phyloP scores from a whole-genome alignment of 2,797 vertebrate genomes.

The Lagocephalus sceleratus region DNA sequence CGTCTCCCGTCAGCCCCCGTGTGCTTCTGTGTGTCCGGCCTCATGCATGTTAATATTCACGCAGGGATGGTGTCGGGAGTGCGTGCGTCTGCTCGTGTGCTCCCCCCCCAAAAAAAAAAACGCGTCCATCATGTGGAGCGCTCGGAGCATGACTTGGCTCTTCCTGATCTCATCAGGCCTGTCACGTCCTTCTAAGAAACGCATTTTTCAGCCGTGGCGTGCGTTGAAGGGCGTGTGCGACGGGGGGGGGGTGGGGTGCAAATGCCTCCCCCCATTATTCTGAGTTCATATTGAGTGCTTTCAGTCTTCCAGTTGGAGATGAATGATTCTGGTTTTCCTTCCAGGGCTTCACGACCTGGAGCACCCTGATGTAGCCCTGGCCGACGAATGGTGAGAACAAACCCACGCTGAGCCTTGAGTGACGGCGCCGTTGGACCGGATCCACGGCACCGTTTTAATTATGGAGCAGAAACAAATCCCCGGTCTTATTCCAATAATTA shows the following conservation, averaged over 20 bases:
- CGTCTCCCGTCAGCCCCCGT: slow-evolving; percentile 22
- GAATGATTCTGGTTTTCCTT: slow-evolving; percentile 45
- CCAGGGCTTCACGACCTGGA: slow-evolving; percentile 96
- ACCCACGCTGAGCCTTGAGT: neutral
- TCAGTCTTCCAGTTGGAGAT: slow-evolving; percentile 35
- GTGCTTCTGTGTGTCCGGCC: slow-evolving; percentile 39
- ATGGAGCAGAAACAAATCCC: slow-evolving; percentile 1
- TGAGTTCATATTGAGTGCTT: slow-evolving; percentile 39
- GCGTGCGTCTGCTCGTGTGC: slow-evolving; percentile 32
- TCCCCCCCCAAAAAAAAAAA: slow-evolving; percentile 71
- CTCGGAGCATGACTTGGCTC: slow-evolving; percentile 78
- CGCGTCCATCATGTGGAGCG: slow-evolving; percentile 62
- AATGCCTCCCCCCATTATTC: slow-evolving; percentile 47
- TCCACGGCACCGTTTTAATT: slow-evolving; percentile 13
- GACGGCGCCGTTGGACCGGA: neutral
- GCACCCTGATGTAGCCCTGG: slow-evolving; percentile 93
- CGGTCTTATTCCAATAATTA: slow-evolving; percentile 9
- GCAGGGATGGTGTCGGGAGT: slow-evolving; percentile 22
- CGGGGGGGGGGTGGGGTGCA: slow-evolving; percentile 24
- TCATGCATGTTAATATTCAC: slow-evolving; percentile 79
- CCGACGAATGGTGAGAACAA: slow-evolving; percentile 91
- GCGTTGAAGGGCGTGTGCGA: slow-evolving; percentile 37
- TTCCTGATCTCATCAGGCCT: slow-evolving; percentile 75
- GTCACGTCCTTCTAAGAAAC: slow-evolving; percentile 71
- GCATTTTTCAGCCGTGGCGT: slow-evolving; percentile 68